A percentile compares a stretch with the other conserved stretches of the same genome.
phyloP scores from a whole-genome alignment of 2,888 invertebrate genomes.

The Halictus ligatus region DNA sequence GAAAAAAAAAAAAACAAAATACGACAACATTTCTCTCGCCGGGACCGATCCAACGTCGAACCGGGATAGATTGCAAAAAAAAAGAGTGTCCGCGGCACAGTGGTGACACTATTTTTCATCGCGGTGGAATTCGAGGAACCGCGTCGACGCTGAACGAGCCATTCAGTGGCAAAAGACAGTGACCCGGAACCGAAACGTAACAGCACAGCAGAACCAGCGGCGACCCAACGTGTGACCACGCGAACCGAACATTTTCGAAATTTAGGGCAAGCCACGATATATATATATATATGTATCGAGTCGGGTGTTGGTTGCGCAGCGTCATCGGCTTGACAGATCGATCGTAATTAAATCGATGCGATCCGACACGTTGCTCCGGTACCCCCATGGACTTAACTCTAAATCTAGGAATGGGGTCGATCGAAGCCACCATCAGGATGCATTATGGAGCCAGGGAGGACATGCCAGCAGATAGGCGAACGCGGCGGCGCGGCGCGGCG shows the following conservation, averaged over 20 bases:
- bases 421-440: conserved; percentile 76
- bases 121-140: neutral
- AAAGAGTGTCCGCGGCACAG: neutral
- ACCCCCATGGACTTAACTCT: conserved; percentile 71
- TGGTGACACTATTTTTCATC: conserved; percentile 5
- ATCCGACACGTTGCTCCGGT: conserved; percentile 55
- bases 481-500: conserved; percentile 16
- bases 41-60: neutral
- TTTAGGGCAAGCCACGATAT: conserved; percentile 67
- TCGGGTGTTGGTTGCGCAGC: conserved; percentile 54
- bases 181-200: conserved; percentile 16
- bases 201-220: conserved; percentile 32
- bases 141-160: neutral
- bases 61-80: neutral
- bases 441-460: conserved; percentile 74
- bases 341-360: conserved; percentile 77
- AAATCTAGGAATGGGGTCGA: conserved; percentile 80
- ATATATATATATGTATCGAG: neutral
- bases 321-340: conserved; percentile 71
- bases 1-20: neutral
- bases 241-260: conserved; percentile 67
- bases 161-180: conserved; percentile 14
- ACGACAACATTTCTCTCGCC: neutral
- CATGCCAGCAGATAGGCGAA: conserved; percentile 74
- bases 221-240: conserved; percentile 26